A percentile compares a stretch with the other conserved stretches of the same genome.
Evolutionary conservation across 1,140 invertebrate species (phyloP).

Genomic region (Heterodera carotae): DNA sequence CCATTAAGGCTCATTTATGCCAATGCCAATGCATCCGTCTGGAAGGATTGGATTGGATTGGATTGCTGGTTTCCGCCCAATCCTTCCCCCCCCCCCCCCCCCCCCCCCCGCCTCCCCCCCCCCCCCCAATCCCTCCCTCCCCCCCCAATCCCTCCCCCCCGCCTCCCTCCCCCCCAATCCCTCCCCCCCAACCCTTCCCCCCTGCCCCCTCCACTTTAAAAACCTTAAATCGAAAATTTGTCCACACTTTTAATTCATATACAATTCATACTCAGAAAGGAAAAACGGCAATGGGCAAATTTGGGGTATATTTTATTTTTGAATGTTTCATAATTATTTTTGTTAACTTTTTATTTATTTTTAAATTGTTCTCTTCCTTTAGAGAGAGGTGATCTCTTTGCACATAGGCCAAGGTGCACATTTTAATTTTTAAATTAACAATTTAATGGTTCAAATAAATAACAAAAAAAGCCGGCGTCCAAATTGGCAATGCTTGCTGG

Average conservation of each 20-base stretch:
- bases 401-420: constrained; percentile 67
- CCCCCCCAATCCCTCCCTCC: not conserved
- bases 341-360: not conserved
- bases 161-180: not conserved
- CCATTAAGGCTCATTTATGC: not conserved
- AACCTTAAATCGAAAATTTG: not conserved
- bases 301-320: not conserved
- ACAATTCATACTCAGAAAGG: not conserved
- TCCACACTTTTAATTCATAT: not conserved
- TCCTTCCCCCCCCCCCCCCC: not conserved
- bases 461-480: constrained; percentile 70
- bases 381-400: constrained; percentile 69
- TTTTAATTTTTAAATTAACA: not conserved
- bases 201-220: no score
- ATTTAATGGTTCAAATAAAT: not conserved
- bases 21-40: not conserved
- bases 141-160: no score
- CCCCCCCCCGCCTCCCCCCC: no score
- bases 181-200: not conserved
- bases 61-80: not conserved
- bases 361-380: not conserved
- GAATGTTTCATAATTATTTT: not conserved
- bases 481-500: constrained; percentile 73
- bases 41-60: constrained; percentile 2
- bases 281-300: constrained; percentile 11